Evolutionary conservation across 2,888 invertebrate species (phyloP).

Genomic region (Apocheima hispidaria): DNA sequence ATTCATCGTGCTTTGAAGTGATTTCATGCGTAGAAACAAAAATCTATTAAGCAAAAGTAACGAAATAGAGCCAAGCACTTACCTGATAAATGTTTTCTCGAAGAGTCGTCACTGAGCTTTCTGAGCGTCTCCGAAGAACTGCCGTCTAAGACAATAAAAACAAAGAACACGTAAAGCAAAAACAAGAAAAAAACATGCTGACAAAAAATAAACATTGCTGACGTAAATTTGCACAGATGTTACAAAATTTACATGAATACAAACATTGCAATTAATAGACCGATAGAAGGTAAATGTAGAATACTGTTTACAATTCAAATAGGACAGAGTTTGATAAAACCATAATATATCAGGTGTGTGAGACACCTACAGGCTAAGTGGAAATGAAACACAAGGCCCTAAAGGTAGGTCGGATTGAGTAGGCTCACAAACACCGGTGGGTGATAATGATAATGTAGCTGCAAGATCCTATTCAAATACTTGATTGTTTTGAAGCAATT

Average conservation of each 20-base stretch:
- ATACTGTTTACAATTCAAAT: conserved; percentile 44
- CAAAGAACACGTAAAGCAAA: conserved; percentile 80
- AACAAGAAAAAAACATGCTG: conserved; percentile 72
- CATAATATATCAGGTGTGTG: conserved; percentile 50
- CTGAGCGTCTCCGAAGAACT: conserved; percentile 79
- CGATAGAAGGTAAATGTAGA: conserved; percentile 28
- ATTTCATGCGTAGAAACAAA: conserved; percentile 60
- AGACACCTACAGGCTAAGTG: conserved; percentile 56
- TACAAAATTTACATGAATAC: conserved; percentile 46
- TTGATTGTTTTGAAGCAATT: conserved; percentile 41
- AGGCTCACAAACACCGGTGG: conserved; percentile 61
- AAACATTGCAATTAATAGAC: conserved; percentile 57
- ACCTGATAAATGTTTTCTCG: conserved; percentile 85
- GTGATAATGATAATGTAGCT: conserved; percentile 56
- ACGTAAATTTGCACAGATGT: conserved; percentile 52
- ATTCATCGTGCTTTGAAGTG: conserved; percentile 66
- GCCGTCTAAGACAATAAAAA: conserved; percentile 85
- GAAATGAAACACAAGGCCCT: conserved; percentile 52
- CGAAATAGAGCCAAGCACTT: conserved; percentile 49
- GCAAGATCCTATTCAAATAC: conserved; percentile 52
- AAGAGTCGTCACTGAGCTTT: conserved; percentile 83
- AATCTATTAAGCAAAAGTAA: background rate
- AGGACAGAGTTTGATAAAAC: conserved; percentile 61
- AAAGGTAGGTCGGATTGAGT: conserved; percentile 63
- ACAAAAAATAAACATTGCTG: conserved; percentile 58